A percentile compares a stretch with the other conserved stretches of the same genome.
phyloP scores from a whole-genome alignment of 1,140 invertebrate genomes.

The Drosophila willistoni region DNA sequence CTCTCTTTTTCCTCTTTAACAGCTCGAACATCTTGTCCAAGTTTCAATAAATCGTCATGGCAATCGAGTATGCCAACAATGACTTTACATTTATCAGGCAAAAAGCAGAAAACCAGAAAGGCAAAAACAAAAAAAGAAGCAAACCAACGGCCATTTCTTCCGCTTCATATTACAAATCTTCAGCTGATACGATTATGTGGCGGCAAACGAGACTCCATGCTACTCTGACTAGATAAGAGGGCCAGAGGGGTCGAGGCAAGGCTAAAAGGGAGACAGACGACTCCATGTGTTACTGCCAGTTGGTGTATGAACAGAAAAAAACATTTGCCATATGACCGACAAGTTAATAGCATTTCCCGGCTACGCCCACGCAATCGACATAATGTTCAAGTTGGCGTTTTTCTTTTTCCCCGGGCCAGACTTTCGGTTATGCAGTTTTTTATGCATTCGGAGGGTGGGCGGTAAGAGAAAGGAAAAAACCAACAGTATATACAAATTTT shows the following conservation, averaged over 20 bases:
- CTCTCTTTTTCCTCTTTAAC: not conserved
- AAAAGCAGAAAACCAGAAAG: not conserved
- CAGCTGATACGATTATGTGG: conserved; percentile 48
- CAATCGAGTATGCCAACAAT: conserved; percentile 33
- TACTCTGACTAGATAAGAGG: conserved; percentile 13
- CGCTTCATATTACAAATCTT: conserved; percentile 53
- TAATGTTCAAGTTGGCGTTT: conserved; percentile 9
- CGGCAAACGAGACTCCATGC: conserved; percentile 12
- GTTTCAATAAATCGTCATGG: conserved; percentile 38
- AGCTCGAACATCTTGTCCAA: conserved; percentile 21
- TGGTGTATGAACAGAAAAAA: conserved; percentile 19
- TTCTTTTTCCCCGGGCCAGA: conserved; percentile 3
- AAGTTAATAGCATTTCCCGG: conserved; percentile 54
- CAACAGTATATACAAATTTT: not conserved
- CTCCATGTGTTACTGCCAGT: conserved; percentile 7
- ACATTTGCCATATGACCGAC: conserved; percentile 42
- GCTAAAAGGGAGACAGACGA: conserved; percentile 26
- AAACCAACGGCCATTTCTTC: conserved; percentile 40
- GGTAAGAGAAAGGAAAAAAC: not conserved
- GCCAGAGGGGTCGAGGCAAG: not conserved
- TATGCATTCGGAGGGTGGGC: not conserved
- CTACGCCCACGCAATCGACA: conserved; percentile 56
- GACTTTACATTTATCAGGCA: conserved; percentile 36
- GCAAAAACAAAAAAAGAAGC: not conserved
- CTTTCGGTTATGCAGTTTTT: conserved; percentile 18